Conservation (phyloP, 2,888 invertebrate genomes). For the Pandemis heparana region DNA sequence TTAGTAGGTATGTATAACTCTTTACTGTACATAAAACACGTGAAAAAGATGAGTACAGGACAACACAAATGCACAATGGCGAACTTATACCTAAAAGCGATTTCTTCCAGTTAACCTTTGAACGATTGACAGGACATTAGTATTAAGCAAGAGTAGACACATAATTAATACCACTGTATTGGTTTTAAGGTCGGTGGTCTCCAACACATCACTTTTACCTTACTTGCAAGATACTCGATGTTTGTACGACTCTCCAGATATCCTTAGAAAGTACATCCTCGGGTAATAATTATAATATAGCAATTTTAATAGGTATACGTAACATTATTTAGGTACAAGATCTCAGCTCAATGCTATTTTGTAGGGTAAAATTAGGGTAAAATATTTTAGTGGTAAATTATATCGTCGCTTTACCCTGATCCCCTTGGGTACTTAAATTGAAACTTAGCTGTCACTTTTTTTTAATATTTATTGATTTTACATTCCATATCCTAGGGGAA, state of each 20-base stretch:
- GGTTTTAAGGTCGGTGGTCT: too few species aligned
- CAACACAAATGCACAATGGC: too few species aligned
- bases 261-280: neutral
- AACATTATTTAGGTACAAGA: constrained; percentile 78
- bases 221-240: constrained; percentile 1
- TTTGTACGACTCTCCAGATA: neutral
- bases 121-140: too few species aligned
- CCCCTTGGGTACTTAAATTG: constrained; percentile 64
- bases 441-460: constrained; percentile 27
- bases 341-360: constrained; percentile 84
- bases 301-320: constrained; percentile 56
- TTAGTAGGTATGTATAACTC: too few species aligned
- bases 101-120: too few species aligned
- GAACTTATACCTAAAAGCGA: too few species aligned
- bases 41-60: too few species aligned
- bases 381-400: constrained; percentile 69
- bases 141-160: too few species aligned
- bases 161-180: too few species aligned
- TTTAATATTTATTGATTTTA: constrained; percentile 46
- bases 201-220: neutral
- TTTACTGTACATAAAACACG: too few species aligned
- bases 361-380: constrained; percentile 73
- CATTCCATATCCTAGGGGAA: constrained; percentile 77
- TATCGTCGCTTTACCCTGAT: constrained; percentile 72
- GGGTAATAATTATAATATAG: constrained; percentile 20